Base-by-base conservation (phyloP, 2,113 vertebrate genomes). In the Isurus oxyrinchus region DNA sequence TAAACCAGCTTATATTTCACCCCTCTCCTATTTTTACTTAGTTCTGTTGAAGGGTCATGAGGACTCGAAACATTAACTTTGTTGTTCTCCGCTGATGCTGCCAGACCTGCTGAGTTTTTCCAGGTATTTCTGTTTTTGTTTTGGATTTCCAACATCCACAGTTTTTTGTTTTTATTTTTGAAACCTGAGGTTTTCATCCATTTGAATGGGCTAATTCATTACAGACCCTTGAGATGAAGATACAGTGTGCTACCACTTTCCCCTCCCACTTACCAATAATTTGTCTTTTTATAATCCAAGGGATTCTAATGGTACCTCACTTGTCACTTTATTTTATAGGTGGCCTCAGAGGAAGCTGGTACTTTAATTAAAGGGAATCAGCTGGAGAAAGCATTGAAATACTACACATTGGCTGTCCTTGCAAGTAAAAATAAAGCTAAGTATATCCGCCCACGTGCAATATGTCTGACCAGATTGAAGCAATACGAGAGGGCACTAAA, bases 291-390 rank as follows among this genome's bases (percentile, higher is more conserved):
- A 84, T 44, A 84, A 23, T 19, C 21, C 40, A 84, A 10, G 59
- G 7, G 19, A 63, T 40, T 40, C 35, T 94, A 40, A 66, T 94
- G 16, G 19, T 63, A 61, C 14, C 19, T 40, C n/a, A 1, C 61
- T n/a, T 59, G 35, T 59, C n/a, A 21, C 40, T 66, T 63, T 66
- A 35, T 94, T 94, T 40, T 44, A 66, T 96, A 98, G 99, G 98
- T 98, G 0, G 98, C 99, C 44, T 98, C 98, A 44, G 98, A 97
- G 97, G 98, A 99, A 96, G 99, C 98, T 44, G 96, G 97, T 25
- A 84, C 25, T 3, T 97, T 98, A 96, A 97, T 98, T 3, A 97
- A 97, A 21, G 88, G 91, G 0, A 97, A 97, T 0, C 97, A 93
- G 21, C 98, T 98, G 2, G 96, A 97, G 79, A 97, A 96, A 96